phyloP scores from a whole-genome alignment of 2,113 vertebrate genomes.

The Emydura subglobosa region DNA sequence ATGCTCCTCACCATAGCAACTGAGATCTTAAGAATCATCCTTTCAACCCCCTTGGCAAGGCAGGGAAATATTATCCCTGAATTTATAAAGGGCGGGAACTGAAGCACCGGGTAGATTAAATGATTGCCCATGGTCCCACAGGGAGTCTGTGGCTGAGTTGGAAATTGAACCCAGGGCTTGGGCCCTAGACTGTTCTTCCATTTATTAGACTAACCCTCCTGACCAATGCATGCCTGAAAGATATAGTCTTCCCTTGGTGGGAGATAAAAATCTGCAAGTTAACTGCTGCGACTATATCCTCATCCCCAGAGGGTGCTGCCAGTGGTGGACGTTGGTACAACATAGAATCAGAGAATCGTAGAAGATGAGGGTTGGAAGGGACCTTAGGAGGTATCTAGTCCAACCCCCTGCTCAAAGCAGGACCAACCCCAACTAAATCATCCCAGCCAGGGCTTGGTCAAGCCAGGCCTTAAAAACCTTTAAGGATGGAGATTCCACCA shows the following conservation, averaged over 20 bases:
- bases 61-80: conserved; percentile 44
- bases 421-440: too few relatives aligned
- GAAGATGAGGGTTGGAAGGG: too few relatives aligned
- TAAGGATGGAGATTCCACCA: too few relatives aligned
- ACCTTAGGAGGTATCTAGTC: too few relatives aligned
- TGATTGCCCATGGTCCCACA: conserved; percentile 27
- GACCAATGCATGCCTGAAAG: background rate
- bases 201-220: conserved; percentile 47
- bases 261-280: background rate
- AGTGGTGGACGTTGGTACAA: background rate
- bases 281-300: conserved; percentile 19
- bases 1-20: conserved; percentile 27
- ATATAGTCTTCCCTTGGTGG: conserved; percentile 9
- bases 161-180: conserved; percentile 34
- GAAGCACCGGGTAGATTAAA: conserved; percentile 27
- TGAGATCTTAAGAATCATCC: conserved; percentile 32
- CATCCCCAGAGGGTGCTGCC: conserved; percentile 20
- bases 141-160: conserved; percentile 62
- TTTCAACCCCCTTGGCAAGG: conserved; percentile 1
- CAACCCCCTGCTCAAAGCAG: too few relatives aligned
- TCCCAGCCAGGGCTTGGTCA: too few relatives aligned
- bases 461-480: too few relatives aligned
- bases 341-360: too few relatives aligned
- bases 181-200: conserved; percentile 37
- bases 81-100: conserved; percentile 48